phyloP scores from a whole-genome alignment of 2,113 vertebrate species.

The Smithornis capensis region DNA sequence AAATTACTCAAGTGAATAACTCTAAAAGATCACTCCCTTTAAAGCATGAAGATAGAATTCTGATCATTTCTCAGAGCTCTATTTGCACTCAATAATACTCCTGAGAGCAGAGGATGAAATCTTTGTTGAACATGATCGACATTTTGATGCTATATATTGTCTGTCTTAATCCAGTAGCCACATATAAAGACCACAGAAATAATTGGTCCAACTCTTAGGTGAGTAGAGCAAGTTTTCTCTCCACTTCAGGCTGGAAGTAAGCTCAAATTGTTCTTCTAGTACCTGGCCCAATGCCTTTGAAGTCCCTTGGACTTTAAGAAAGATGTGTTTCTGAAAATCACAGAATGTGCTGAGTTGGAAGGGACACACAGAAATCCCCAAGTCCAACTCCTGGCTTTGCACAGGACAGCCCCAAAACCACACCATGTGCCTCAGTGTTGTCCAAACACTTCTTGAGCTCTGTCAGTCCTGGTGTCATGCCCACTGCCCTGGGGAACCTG shows the following conservation, averaged over 20 bases:
- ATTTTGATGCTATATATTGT: not conserved
- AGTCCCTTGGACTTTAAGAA: not conserved
- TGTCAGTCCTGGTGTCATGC: not conserved
- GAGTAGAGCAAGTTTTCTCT: not conserved
- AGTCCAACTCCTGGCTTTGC: not conserved
- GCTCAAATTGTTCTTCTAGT: not conserved
- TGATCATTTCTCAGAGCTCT: not conserved
- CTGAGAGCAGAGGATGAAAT: not conserved
- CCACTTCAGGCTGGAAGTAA: not conserved
- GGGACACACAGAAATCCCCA: accelerated
- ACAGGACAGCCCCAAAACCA: not conserved
- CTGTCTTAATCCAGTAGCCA: not conserved
- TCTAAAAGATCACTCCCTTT: not conserved
- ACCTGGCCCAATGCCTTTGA: not conserved
- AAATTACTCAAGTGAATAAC: slow-evolving; percentile 33
- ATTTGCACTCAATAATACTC: not conserved
- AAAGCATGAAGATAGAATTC: not conserved
- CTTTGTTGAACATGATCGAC: not conserved
- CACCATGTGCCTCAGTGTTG: no score
- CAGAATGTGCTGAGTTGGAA: not conserved
- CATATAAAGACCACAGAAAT: not conserved
- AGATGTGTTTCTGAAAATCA: not conserved
- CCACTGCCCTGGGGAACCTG: not conserved
- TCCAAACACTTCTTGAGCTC: not conserved
- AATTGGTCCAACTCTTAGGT: not conserved